Percentiles rank a stretch among this genome's conserved stretches.
Conservation (phyloP, 2,113 vertebrate genomes). For the Equus quagga region DNA sequence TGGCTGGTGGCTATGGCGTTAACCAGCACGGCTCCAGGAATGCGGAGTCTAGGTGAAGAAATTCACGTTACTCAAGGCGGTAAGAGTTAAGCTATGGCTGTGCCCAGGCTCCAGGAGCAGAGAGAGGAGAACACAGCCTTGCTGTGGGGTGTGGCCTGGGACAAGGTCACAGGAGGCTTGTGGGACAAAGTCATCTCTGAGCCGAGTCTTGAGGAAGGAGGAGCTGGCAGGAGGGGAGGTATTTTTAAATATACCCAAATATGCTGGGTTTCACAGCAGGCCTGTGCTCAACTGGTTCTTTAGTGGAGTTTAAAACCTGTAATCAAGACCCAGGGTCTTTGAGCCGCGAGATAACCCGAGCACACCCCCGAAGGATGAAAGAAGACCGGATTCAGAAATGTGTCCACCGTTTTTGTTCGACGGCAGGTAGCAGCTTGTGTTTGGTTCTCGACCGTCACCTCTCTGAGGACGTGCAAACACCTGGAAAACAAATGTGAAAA, state of each 20-base stretch:
- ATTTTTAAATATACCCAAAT: conserved; percentile 38
- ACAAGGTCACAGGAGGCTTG: background rate
- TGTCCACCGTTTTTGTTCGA: background rate
- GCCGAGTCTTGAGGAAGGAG: background rate
- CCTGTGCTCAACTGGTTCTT: background rate
- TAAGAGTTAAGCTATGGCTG: background rate
- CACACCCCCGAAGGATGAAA: background rate
- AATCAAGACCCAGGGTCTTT: conserved; percentile 21
- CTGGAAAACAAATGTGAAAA: conserved; percentile 2
- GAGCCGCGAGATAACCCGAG: background rate
- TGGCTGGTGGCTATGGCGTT: background rate
- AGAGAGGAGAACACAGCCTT: background rate
- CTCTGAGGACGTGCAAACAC: conserved; percentile 32
- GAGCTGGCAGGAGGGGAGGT: background rate
- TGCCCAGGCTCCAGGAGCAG: background rate
- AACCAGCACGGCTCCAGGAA: background rate
- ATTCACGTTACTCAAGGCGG: background rate
- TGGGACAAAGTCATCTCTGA: background rate
- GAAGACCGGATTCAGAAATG: background rate
- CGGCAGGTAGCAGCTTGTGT: conserved; percentile 14
- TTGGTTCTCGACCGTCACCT: background rate
- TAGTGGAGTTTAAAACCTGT: conserved; percentile 16
- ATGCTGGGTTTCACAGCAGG: conserved; percentile 40
- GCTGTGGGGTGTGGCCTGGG: background rate
- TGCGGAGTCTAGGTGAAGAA: background rate